Evolutionary conservation across 2,797 vertebrate genomes (phyloP).

Genomic region (Bryconaethiops microstoma): DNA sequence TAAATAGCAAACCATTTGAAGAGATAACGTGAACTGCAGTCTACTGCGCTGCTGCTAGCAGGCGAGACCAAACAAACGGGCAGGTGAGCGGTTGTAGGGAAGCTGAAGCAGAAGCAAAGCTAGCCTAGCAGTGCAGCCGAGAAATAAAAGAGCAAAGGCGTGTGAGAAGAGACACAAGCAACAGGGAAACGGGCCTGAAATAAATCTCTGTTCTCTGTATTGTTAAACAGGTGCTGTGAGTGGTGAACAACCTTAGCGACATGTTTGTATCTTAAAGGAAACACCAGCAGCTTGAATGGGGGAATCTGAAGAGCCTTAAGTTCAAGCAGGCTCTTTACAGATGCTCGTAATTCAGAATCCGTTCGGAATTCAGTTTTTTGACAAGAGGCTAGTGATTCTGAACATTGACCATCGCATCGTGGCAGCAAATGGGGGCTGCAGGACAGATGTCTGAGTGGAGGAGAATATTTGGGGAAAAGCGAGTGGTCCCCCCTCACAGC

Average conservation of each 20-base stretch:
- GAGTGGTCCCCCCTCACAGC: conserved; percentile 75
- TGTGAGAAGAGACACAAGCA: neutral
- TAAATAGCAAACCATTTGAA: neutral
- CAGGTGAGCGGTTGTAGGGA: neutral
- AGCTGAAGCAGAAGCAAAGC: neutral
- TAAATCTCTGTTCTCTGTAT: neutral
- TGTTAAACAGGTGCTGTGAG: no score
- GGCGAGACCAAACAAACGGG: neutral
- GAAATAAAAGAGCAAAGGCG: neutral
- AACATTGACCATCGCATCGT: neutral
- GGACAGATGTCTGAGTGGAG: conserved; percentile 75
- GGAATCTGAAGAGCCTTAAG: no score
- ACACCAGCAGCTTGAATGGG: no score
- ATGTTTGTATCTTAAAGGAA: no score
- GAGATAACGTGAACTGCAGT: neutral
- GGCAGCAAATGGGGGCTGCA: neutral
- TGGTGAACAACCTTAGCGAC: no score
- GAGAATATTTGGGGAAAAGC: conserved; percentile 67
- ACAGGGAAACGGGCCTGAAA: neutral
- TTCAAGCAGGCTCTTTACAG: neutral
- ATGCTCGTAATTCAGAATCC: neutral
- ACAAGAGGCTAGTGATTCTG: neutral
- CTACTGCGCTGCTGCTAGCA: neutral
- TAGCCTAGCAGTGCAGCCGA: neutral
- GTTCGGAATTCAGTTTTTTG: no score